Evolutionary conservation across 1,140 invertebrate genomes (phyloP).

Genomic region (Tachypleus tridentatus): DNA sequence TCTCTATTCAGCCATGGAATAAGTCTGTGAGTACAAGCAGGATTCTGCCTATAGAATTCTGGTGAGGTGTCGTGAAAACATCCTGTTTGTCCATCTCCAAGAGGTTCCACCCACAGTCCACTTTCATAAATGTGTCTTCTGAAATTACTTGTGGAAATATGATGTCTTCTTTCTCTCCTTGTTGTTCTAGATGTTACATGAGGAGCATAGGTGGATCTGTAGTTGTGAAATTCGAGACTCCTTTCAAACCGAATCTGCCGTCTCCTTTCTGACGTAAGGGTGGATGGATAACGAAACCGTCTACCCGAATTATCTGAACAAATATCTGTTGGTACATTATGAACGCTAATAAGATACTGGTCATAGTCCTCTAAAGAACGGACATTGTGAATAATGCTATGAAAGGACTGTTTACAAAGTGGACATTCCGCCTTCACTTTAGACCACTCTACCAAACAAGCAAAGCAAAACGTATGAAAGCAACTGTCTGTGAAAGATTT

Average conservation of each 20-base stretch:
- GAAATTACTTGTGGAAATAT: constrained; percentile 33
- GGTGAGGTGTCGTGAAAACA: constrained; percentile 54
- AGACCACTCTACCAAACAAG: constrained; percentile 84
- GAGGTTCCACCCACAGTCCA: constrained; percentile 55
- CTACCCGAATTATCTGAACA: neutral
- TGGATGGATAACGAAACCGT: constrained; percentile 32
- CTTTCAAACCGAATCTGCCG: constrained; percentile 36
- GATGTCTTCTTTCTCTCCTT: neutral
- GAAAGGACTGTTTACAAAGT: constrained; percentile 81
- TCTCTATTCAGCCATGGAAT: constrained; percentile 81
- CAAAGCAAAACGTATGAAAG: constrained; percentile 87
- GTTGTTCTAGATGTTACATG: constrained; percentile 34
- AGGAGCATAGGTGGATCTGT: constrained; percentile 14
- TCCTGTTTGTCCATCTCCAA: constrained; percentile 45
- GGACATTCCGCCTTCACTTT: constrained; percentile 91
- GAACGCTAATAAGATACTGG: constrained; percentile 53
- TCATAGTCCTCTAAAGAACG: constrained; percentile 75
- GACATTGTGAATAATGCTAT: constrained; percentile 83
- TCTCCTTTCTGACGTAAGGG: constrained; percentile 42
- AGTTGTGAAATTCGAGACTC: neutral
- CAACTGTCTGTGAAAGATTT: constrained; percentile 85
- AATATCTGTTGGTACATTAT: too few relatives aligned
- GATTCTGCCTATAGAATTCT: constrained; percentile 57
- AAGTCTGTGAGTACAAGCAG: constrained; percentile 60
- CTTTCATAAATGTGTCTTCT: constrained; percentile 61